Evolutionary conservation across 37 sponge, comb jelly and placozoan species (phyloP).

Genomic region (Haliclona indistincta): DNA sequence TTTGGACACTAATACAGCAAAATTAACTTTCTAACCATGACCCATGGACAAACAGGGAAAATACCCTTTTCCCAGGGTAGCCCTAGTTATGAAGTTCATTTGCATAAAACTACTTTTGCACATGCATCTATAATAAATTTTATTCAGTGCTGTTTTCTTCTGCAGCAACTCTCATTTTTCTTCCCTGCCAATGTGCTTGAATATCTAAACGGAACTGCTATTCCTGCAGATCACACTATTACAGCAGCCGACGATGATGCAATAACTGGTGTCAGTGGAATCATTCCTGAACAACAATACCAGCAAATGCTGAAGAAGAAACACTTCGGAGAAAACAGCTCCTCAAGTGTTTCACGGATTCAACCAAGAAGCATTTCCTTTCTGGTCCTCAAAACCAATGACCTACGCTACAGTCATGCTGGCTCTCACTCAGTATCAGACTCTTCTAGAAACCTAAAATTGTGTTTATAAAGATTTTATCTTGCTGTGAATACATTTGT

Average conservation of each 20-base stretch:
- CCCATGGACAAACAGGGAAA: no score
- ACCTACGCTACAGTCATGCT: slow-evolving; percentile 44
- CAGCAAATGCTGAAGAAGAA: slow-evolving; percentile 15
- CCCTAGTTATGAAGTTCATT: no score
- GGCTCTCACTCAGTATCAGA: slow-evolving; percentile 65
- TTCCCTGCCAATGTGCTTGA: slow-evolving; percentile 38
- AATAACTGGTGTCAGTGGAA: slow-evolving; percentile 25
- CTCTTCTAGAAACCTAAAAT: no score
- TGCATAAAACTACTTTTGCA: no score
- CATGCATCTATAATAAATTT: no score
- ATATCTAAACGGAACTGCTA: slow-evolving; percentile 34
- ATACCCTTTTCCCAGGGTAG: no score
- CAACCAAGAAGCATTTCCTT: slow-evolving; percentile 58
- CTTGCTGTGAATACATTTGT: no score
- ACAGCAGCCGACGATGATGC: background rate
- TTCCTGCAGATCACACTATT: slow-evolving; percentile 5
- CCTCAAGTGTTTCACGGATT: slow-evolving; percentile 51
- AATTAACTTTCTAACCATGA: no score
- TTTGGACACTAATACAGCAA: no score
- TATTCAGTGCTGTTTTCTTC: no score
- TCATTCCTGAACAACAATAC: slow-evolving; percentile 41
- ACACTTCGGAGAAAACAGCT: slow-evolving; percentile 32
- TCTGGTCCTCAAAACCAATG: slow-evolving; percentile 50
- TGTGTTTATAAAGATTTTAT: no score
- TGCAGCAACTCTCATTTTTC: slow-evolving; percentile 39